Evolutionary conservation across 2,113 vertebrate genomes (phyloP), one percentile per base, ranked within the genome.

Genomic region (Orycteropus afer): DNA sequence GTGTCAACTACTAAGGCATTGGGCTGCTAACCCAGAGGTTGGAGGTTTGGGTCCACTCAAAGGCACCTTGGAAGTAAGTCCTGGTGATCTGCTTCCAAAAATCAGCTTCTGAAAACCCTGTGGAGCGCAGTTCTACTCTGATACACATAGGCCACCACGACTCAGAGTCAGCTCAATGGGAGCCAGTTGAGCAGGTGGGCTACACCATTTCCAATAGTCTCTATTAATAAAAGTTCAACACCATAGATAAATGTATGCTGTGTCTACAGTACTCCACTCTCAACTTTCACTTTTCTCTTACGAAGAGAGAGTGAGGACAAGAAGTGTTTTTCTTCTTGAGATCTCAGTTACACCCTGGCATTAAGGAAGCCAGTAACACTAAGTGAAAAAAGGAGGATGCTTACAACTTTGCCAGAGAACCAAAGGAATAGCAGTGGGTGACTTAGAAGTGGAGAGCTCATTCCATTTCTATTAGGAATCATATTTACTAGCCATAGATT

Each of bases 381-480:
- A 59, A n/a, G 69, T 37, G n/a, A 34, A 47, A 22, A 83, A 59
- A 81, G 7, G 25, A 71, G 25, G 45, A 32, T 49, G 69, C 15
- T 53, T 65, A 14, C 32, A 13, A 2, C 1, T 40, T 90, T 79
- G 57, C 65, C 88, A 78, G 65, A 89, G 93, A 86, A n/a, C 37
- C 47, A 25, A 53, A 78, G 74, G 74, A 96, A 95, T 29, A 89
- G 22, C 74, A 69, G 49, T 79, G 10, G 84, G 37, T 57, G 37
- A 87, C 27, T 88, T 55, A 22, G 37, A 85, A 61, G 45, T 76
- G 1, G 37, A 88, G 59, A n/a, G 20, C n/a, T 94, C 42, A 73
- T 63, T 95, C 83, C 40, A 67, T 83, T 91, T 94, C 34, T 87
- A 32, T 86, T 91, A 61, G 40, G 40, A 93, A 63, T 69, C 47